A percentile compares a stretch with the other conserved stretches of the same genome.
phyloP scores from a whole-genome alignment of 2,888 invertebrate genomes.

The Pegoplata infirma region DNA sequence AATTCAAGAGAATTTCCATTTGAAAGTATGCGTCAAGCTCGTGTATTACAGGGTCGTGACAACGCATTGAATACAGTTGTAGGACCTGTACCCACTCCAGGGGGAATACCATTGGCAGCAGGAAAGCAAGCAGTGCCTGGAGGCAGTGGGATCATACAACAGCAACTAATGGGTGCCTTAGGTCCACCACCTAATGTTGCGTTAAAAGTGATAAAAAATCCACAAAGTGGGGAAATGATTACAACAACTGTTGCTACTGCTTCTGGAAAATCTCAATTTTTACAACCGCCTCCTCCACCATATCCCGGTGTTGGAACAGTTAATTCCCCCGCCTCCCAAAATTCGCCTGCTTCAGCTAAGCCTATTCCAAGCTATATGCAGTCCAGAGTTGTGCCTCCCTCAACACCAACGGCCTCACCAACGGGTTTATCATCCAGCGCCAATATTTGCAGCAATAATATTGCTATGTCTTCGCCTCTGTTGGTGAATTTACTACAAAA shows the following conservation, averaged over 20 bases:
- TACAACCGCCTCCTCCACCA: constrained; percentile 76
- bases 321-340: constrained; percentile 55
- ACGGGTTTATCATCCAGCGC: constrained; percentile 35
- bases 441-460: constrained; percentile 76
- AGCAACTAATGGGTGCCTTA: constrained; percentile 66
- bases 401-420: constrained; percentile 40
- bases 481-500: constrained; percentile 95
- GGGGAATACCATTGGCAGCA: constrained; percentile 52
- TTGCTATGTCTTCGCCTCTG: constrained; percentile 91
- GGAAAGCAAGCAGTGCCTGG: constrained; percentile 37
- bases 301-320: constrained; percentile 72
- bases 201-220: constrained; percentile 72
- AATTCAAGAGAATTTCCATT: constrained; percentile 86
- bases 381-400: constrained; percentile 27
- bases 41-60: constrained; percentile 89
- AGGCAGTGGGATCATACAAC: constrained; percentile 50
- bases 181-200: constrained; percentile 71
- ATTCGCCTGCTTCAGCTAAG: constrained; percentile 52
- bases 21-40: constrained; percentile 93
- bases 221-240: constrained; percentile 68
- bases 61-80: constrained; percentile 79
- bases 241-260: constrained; percentile 59
- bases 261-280: constrained; percentile 72
- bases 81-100: constrained; percentile 58
- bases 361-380: constrained; percentile 64